Conservation (phyloP, 2,797 vertebrate species). For the Rhadinocentrus ornatus region DNA sequence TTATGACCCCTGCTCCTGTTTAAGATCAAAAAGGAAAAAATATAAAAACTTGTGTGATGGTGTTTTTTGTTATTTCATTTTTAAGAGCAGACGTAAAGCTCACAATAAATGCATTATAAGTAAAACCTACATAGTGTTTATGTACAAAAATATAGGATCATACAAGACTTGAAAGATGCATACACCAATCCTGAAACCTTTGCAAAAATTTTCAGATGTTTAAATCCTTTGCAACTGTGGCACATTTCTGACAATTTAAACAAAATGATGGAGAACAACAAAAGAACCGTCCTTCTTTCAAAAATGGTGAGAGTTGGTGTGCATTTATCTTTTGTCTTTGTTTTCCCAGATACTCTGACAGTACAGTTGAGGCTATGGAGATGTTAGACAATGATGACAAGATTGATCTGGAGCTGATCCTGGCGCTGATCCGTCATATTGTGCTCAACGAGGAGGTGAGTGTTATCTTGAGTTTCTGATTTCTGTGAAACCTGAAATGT, state of each 20-base stretch:
- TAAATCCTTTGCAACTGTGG: neutral
- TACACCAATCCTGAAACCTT: too few species aligned
- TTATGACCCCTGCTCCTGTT: neutral
- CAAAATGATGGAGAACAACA: neutral
- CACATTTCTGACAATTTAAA: neutral
- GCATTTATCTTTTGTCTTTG: slow-evolving; percentile 7
- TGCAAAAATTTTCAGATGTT: neutral
- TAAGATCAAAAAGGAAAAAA: too few species aligned
- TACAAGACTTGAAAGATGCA: too few species aligned
- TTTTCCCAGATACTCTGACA: slow-evolving; percentile 88
- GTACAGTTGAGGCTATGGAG: slow-evolving; percentile 87
- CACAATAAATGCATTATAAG: too few species aligned
- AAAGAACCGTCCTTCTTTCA: neutral
- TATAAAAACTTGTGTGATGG: too few species aligned
- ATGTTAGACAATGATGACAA: slow-evolving; percentile 91
- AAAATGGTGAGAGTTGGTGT: neutral
- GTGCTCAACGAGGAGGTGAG: slow-evolving; percentile 76
- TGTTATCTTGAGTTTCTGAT: slow-evolving; percentile 7
- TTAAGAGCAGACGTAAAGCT: too few species aligned
- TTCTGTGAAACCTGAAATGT: slow-evolving; percentile 2
- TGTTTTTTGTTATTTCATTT: too few species aligned
- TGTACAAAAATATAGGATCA: too few species aligned
- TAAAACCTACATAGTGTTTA: too few species aligned
- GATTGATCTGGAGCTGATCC: slow-evolving; percentile 92
- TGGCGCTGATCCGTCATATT: slow-evolving; percentile 91